A percentile compares a stretch with the other conserved stretches of the same genome.
Evolutionary conservation across 2,113 vertebrate genomes (phyloP).

Genomic region (Gobio gobio): DNA sequence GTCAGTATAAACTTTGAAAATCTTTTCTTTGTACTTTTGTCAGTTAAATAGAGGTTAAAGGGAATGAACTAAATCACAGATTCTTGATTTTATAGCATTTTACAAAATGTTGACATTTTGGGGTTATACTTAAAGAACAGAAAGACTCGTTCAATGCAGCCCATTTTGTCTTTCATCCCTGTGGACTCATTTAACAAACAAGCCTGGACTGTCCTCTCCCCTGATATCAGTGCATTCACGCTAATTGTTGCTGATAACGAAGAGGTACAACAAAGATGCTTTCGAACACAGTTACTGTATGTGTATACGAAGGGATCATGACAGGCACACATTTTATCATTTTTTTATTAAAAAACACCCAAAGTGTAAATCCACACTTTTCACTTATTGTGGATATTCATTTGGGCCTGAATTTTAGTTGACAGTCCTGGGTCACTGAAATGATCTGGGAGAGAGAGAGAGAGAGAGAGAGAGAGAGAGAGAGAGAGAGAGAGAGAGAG

Average conservation of each 20-base stretch:
- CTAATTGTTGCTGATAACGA: conserved; percentile 50
- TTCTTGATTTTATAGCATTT: too few species aligned
- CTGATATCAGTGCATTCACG: not conserved
- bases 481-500: not conserved
- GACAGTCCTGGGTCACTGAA: conserved; percentile 70
- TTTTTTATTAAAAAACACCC: not conserved
- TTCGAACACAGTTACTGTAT: not conserved
- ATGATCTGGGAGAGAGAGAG: conserved; percentile 66
- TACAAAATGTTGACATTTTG: too few species aligned
- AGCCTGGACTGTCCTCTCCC: conserved; percentile 28
- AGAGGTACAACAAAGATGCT: not conserved
- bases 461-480: conserved; percentile 9
- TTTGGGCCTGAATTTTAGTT: conserved; percentile 49
- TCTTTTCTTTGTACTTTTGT: too few species aligned
- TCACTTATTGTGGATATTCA: conserved; percentile 53
- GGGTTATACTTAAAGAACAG: not conserved
- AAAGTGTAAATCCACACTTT: not conserved
- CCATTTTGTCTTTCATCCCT: conserved; percentile 9
- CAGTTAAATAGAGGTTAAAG: too few species aligned
- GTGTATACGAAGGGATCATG: not conserved
- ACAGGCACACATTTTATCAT: not conserved
- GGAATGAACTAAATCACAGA: too few species aligned
- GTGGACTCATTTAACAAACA: conserved; percentile 42
- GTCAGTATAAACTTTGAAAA: too few species aligned
- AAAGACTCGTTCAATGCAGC: conserved; percentile 7